phyloP scores from a whole-genome alignment of 2,113 vertebrate genomes.

The Anoplopoma fimbria region DNA sequence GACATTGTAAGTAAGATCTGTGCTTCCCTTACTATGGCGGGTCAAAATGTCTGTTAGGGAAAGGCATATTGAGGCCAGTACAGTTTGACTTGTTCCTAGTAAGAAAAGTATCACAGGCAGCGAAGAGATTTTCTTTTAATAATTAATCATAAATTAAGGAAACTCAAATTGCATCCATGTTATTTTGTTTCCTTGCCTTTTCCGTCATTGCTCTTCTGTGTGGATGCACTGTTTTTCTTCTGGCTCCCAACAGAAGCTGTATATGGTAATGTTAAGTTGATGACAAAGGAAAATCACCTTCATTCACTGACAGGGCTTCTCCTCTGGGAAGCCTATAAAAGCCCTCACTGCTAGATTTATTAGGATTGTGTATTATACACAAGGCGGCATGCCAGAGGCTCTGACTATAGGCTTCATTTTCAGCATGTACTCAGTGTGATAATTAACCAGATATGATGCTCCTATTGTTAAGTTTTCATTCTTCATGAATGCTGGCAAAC shows the following conservation, averaged over 20 bases:
- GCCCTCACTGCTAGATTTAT: background rate
- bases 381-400: background rate
- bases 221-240: background rate
- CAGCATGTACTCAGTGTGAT: conserved; percentile 17
- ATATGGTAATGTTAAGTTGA: conserved; percentile 10
- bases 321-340: conserved; percentile 14
- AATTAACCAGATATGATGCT: conserved; percentile 26
- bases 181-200: background rate
- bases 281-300: conserved; percentile 26
- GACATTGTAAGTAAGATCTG: background rate
- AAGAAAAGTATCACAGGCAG: background rate
- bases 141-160: background rate
- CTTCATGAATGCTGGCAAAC: background rate
- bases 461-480: background rate
- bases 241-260: background rate
- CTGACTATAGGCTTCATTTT: conserved; percentile 19
- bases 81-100: background rate
- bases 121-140: background rate
- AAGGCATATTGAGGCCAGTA: background rate
- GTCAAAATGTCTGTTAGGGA: background rate
- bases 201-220: background rate
- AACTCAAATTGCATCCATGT: background rate
- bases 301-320: conserved; percentile 16
- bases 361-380: conserved; percentile 27
- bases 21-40: background rate